These are phyloP conservation scores for Heteromyza rotundicornis DNA, from an alignment of 2,888 invertebrate species.

Conservation along the genomic window DNA sequence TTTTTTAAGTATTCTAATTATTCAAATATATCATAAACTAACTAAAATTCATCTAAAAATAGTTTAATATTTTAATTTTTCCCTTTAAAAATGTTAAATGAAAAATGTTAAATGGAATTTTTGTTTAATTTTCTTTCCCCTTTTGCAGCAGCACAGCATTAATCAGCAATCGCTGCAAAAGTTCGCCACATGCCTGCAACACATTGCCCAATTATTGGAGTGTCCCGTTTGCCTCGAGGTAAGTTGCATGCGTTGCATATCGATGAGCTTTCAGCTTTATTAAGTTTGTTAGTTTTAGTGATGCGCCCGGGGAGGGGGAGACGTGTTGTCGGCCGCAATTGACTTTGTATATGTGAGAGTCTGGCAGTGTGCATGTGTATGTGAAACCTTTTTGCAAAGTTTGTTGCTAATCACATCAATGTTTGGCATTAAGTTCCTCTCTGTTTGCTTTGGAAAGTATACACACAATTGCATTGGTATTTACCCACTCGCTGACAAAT, in stretches of 20 bases:
- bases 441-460: background rate
- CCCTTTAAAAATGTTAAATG: too few relatives aligned
- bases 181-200: conserved; percentile 63
- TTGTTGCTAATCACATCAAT: conserved; percentile 53
- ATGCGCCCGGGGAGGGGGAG: too few relatives aligned
- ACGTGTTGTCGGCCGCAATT: background rate
- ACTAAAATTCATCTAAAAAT: too few relatives aligned
- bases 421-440: conserved; percentile 34
- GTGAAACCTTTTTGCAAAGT: conserved; percentile 42
- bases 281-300: background rate
- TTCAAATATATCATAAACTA: too few relatives aligned
- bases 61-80: background rate
- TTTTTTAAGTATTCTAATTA: too few relatives aligned
- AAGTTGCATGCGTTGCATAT: conserved; percentile 42
- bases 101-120: too few relatives aligned
- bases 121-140: background rate
- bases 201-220: conserved; percentile 64
- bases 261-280: conserved; percentile 34
- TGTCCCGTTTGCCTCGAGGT: conserved; percentile 65
- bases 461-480: background rate
- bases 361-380: conserved; percentile 34
- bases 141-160: conserved; percentile 50
- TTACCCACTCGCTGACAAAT: background rate
- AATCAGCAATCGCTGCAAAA: conserved; percentile 63
- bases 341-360: background rate